A percentile compares a stretch with the other conserved stretches of the same genome.
phyloP scores from a whole-genome alignment of 2,113 vertebrate genomes.

The Telmatochromis sp. region DNA sequence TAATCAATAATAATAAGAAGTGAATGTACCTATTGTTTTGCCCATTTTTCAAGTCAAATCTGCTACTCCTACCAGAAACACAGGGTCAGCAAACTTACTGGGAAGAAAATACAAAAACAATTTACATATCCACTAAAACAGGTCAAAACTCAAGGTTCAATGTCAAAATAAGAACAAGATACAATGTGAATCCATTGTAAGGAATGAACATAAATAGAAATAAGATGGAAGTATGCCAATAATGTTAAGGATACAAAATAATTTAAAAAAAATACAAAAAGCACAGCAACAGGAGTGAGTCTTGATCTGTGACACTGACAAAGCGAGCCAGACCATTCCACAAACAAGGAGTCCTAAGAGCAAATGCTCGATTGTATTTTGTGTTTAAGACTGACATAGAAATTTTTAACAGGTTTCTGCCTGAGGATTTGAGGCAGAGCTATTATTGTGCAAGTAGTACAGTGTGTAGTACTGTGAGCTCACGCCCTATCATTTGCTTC shows the following conservation, averaged over 20 bases:
- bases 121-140: not conserved
- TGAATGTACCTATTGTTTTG: not conserved
- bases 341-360: not conserved
- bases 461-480: not conserved
- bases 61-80: not conserved
- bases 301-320: not conserved
- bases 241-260: not conserved
- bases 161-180: not conserved
- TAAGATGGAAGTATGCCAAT: not conserved
- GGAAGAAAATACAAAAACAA: not conserved
- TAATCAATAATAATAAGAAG: rapidly evolving
- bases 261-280: not conserved
- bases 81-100: not conserved
- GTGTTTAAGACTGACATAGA: not conserved
- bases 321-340: not conserved
- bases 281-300: not conserved
- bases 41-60: not conserved
- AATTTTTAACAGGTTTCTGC: not conserved
- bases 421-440: not conserved
- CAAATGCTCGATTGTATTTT: not conserved
- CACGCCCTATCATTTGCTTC: not conserved
- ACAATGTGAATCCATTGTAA: not conserved
- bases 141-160: not conserved
- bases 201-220: not conserved
- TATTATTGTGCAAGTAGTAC: not conserved